Evolutionary conservation across 1,140 invertebrate genomes (phyloP), one percentile per base, ranked within the genome.

Genomic region (Psilanteris sp.): DNA sequence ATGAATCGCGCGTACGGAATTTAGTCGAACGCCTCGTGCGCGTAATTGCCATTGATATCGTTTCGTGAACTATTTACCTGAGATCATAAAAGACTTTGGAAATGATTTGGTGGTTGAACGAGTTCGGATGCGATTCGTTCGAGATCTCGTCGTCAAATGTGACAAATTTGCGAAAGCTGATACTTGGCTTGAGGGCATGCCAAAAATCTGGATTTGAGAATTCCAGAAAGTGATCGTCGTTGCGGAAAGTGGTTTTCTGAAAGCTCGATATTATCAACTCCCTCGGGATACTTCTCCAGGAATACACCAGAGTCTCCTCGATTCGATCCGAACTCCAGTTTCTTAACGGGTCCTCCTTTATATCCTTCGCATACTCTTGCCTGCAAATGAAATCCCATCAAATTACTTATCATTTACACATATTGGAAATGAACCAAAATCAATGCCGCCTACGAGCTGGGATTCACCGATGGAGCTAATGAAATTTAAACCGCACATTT

Each of bases 61-160:
- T 1, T 2, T 4, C 7, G 1, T 7, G 14, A 32, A 11, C n/a
- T 62, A 7, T 57, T 36, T 57, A 57, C 68, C 68, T 54, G 7
- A 72, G 57, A 29, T 64, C 26, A 4, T 64, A 57, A 43, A 36
- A 54, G 8, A 22, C 9, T 34, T 62, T 20, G n/a, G 37, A 41
- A 13, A 34, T 41, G 4, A 11, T 64, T 43, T 61, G 22, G 3
- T 34, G 50, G 15, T 32, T 48, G 14, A 32, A 9, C 4, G 7
- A 11, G n/a, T 6, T 37, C 1, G 52, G 3, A 1, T 11, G 44
- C 0, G 22, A 22, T 4, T 50, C 48, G 20, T 79, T 75, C 0
- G 43, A 75, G 0, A 85, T 67, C 22, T 80, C 26, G 34, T 86
- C 84, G 31, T 86, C 85, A 46, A 86, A 86, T 0, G 79, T 84